These are phyloP conservation scores for Dendrocincla tyrannina DNA, from an alignment of 2,797 vertebrate species.

Conservation along the genomic window DNA sequence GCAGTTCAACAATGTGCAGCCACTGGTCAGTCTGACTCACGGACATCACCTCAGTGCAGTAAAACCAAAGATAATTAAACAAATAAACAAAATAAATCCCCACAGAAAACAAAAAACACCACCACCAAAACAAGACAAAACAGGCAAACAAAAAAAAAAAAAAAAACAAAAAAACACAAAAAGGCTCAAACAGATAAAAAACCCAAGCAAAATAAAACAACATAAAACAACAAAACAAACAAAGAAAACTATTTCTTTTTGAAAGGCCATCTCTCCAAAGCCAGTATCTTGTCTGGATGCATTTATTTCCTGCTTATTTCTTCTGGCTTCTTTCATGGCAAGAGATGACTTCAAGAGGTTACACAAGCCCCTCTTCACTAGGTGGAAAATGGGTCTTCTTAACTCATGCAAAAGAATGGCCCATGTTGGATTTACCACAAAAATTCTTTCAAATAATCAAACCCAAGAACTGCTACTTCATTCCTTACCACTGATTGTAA, in stretches of 20 bases:
- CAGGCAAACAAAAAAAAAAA: too few species aligned
- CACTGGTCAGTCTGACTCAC: background rate
- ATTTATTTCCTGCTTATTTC: background rate
- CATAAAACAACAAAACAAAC: background rate
- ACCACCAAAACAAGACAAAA: too few species aligned
- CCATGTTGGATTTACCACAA: background rate
- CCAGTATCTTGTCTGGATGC: fast-evolving
- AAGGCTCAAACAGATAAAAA: background rate
- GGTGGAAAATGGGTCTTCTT: background rate
- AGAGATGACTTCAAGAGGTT: background rate
- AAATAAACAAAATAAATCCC: background rate
- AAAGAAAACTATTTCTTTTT: background rate
- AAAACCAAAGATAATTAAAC: background rate
- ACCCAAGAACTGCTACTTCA: background rate
- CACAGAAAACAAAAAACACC: background rate
- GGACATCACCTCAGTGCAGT: background rate
- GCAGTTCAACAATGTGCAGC: background rate
- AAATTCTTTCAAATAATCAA: background rate
- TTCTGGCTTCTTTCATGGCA: background rate
- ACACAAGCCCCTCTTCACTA: background rate
- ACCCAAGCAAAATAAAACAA: background rate
- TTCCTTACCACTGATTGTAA: background rate
- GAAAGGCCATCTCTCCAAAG: background rate
- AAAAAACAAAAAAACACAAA: too few species aligned
- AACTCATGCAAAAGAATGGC: background rate